Evolutionary conservation across 2,797 vertebrate species (phyloP).

Genomic region (Neoniphon sammara): DNA sequence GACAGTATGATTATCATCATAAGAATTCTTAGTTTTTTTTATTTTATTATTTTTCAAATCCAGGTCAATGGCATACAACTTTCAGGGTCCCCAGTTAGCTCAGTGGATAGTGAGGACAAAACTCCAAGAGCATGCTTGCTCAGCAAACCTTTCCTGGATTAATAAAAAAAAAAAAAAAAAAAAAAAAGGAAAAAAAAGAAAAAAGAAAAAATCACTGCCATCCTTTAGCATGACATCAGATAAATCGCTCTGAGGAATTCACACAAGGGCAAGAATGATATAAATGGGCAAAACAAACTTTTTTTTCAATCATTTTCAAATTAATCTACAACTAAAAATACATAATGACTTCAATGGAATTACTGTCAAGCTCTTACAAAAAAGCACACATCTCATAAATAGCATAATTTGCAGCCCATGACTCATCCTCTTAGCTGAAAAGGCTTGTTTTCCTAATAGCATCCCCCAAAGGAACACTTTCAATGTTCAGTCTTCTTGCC

Average conservation of each 20-base stretch:
- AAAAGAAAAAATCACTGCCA: constrained; percentile 43
- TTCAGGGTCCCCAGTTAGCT: constrained; percentile 66
- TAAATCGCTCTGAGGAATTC: constrained; percentile 43
- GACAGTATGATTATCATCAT: constrained; percentile 28
- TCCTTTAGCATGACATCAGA: constrained; percentile 64
- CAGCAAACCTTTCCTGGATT: constrained; percentile 72
- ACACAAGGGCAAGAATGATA: constrained; percentile 39
- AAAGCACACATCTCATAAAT: constrained; percentile 65
- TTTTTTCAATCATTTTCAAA: constrained; percentile 57
- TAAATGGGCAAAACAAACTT: constrained; percentile 33
- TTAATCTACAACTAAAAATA: constrained; percentile 73
- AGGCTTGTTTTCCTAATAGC: constrained; percentile 12
- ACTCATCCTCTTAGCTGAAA: constrained; percentile 4
- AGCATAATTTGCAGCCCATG: constrained; percentile 32
- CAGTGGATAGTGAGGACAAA: constrained; percentile 56
- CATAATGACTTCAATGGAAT: constrained; percentile 66
- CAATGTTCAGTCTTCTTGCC: neutral
- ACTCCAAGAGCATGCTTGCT: constrained; percentile 65
- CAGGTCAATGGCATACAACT: constrained; percentile 76
- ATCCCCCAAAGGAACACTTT: neutral
- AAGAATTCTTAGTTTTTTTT: constrained; percentile 66
- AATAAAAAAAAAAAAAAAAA: constrained; percentile 58
- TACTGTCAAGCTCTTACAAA: constrained; percentile 50
- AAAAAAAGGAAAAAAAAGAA: neutral
- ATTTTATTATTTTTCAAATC: constrained; percentile 81